Percentiles rank a stretch among this genome's conserved stretches.
phyloP scores from a whole-genome alignment of 2,888 invertebrate species.

The Scotopteryx bipunctaria region DNA sequence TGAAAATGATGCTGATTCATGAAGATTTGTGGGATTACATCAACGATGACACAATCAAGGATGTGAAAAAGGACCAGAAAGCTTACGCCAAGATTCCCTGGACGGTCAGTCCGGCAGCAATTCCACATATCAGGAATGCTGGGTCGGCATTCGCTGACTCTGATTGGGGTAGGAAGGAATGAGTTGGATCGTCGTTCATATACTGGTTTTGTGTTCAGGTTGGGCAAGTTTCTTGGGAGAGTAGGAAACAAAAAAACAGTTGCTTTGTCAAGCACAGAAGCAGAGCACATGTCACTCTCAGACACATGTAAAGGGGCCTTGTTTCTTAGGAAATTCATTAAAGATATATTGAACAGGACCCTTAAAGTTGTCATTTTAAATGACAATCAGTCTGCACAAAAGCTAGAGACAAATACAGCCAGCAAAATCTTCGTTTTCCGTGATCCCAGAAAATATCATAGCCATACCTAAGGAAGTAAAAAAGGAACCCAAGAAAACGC shows the following conservation, averaged over 20 bases:
- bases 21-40: neutral
- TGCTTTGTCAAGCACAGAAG: slow-evolving; percentile 45
- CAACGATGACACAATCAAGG: neutral
- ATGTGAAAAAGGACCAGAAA: neutral
- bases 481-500: no score
- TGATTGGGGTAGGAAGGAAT: slow-evolving; percentile 28
- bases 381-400: neutral
- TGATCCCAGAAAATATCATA: no score
- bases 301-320: slow-evolving; percentile 20
- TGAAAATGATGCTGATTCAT: neutral
- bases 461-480: no score
- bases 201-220: slow-evolving; percentile 34
- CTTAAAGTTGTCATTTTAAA: no score
- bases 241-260: slow-evolving; percentile 35
- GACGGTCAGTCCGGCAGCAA: neutral
- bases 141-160: slow-evolving; percentile 34
- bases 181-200: slow-evolving; percentile 29
- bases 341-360: no score
- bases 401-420: no score
- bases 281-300: slow-evolving; percentile 10
- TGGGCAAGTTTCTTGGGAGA: no score
- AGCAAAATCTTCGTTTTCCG: no score
- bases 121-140: neutral
- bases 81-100: neutral
- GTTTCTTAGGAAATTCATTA: neutral